Percentiles rank a stretch among this genome's conserved stretches.
These are phyloP conservation scores for Parascotia fuliginaria DNA, from an alignment of 2,888 invertebrate species.

Conservation along the genomic window DNA sequence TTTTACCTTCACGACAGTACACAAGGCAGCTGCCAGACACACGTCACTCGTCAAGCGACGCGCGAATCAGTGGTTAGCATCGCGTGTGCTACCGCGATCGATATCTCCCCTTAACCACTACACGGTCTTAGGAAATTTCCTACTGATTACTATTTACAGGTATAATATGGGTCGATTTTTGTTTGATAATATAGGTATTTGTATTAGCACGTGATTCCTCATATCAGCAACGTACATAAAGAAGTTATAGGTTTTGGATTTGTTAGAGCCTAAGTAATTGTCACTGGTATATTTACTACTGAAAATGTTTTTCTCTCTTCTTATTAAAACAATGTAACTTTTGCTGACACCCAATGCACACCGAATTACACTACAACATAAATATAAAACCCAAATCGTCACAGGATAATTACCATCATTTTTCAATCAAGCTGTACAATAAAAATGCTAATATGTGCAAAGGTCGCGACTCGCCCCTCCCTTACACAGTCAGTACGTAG, in stretches of 20 bases:
- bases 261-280: too few relatives aligned
- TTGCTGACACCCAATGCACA: too few relatives aligned
- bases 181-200: background rate
- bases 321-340: too few relatives aligned
- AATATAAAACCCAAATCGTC: background rate
- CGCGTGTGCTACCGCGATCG: slow-evolving; percentile 54
- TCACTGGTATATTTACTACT: too few relatives aligned
- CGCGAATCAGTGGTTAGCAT: slow-evolving; percentile 62
- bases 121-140: slow-evolving; percentile 1
- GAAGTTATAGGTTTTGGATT: too few relatives aligned
- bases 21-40: slow-evolving; percentile 62
- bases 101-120: slow-evolving; percentile 54
- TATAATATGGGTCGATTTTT: slow-evolving; percentile 3
- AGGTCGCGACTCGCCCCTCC: slow-evolving; percentile 24
- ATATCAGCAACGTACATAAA: too few relatives aligned
- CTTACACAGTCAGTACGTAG: background rate
- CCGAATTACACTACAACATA: background rate
- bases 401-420: slow-evolving; percentile 28
- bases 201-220: too few relatives aligned
- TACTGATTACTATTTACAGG: background rate
- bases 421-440: slow-evolving; percentile 35
- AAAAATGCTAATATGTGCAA: slow-evolving; percentile 39
- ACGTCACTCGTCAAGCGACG: slow-evolving; percentile 63
- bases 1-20: slow-evolving; percentile 51
- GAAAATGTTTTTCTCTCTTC: too few relatives aligned